These are phyloP conservation scores for Oegoconia quadripuncta DNA, from an alignment of 2,888 invertebrate species.

Conservation along the genomic window DNA sequence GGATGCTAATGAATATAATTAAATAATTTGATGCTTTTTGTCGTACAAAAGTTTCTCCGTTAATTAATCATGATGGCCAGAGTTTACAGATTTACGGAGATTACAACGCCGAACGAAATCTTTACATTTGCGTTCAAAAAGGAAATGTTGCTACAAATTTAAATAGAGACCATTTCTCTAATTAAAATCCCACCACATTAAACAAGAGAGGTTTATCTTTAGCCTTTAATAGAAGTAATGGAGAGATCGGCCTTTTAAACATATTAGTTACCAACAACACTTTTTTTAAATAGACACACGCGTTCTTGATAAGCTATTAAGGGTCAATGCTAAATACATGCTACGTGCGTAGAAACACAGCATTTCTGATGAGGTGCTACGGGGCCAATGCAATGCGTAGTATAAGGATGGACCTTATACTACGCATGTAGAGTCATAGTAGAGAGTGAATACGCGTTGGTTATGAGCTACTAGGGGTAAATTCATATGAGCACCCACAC, in stretches of 20 bases:
- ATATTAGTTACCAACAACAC: background rate
- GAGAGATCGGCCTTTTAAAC: background rate
- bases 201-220: conserved; percentile 22
- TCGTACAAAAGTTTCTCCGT: too few relatives aligned
- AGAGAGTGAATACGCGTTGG: too few relatives aligned
- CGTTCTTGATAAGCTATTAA: background rate
- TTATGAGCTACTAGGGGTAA: too few relatives aligned
- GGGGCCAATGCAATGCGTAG: too few relatives aligned
- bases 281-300: background rate
- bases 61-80: background rate
- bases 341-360: too few relatives aligned
- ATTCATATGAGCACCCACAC: too few relatives aligned
- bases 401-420: too few relatives aligned
- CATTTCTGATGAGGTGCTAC: too few relatives aligned
- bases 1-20: too few relatives aligned
- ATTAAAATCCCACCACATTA: conserved; percentile 26
- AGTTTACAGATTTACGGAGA: conserved; percentile 5
- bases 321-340: too few relatives aligned
- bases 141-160: conserved; percentile 24
- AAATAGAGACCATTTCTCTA: conserved; percentile 28
- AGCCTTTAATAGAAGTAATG: conserved; percentile 3
- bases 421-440: too few relatives aligned
- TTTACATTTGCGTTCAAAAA: conserved; percentile 11
- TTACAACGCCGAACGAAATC: conserved; percentile 6
- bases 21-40: too few relatives aligned